Conservation (phyloP, 2,113 vertebrate genomes). For the Sceloporus tristichus region DNA sequence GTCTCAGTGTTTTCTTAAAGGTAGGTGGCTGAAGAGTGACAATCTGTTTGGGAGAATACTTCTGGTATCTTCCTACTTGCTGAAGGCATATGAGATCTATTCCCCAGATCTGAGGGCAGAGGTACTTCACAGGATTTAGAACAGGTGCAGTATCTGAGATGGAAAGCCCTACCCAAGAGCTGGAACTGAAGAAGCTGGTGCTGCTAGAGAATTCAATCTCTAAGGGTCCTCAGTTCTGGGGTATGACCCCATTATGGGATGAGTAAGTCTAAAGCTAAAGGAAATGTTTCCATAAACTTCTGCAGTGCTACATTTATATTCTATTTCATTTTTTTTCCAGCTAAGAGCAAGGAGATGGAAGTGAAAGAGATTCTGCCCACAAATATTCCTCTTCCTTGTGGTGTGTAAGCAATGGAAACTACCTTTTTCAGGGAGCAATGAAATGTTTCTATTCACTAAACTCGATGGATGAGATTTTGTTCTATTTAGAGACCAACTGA, state of each 20-base stretch:
- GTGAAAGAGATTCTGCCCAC: neutral
- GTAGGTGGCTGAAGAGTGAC: neutral
- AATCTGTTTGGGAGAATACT: too few species aligned
- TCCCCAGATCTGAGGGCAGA: too few species aligned
- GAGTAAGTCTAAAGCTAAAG: neutral
- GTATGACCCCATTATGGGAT: too few species aligned
- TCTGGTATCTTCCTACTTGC: too few species aligned
- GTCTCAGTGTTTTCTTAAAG: neutral
- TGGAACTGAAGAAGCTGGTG: too few species aligned
- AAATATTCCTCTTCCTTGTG: neutral
- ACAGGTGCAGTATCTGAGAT: too few species aligned
- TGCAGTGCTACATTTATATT: neutral
- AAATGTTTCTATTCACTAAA: neutral
- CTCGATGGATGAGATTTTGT: neutral
- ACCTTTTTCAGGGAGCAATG: neutral
- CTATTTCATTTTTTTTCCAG: neutral
- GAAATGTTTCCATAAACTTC: neutral
- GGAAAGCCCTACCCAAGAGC: too few species aligned
- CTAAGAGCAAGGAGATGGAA: neutral
- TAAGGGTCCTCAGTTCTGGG: too few species aligned
- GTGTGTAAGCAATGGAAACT: neutral
- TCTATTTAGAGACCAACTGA: neutral
- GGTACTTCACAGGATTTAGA: too few species aligned
- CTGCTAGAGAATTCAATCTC: too few species aligned
- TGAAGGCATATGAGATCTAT: too few species aligned